Conservation (phyloP, 2,797 vertebrate genomes). For the Okamejei kenojei region DNA sequence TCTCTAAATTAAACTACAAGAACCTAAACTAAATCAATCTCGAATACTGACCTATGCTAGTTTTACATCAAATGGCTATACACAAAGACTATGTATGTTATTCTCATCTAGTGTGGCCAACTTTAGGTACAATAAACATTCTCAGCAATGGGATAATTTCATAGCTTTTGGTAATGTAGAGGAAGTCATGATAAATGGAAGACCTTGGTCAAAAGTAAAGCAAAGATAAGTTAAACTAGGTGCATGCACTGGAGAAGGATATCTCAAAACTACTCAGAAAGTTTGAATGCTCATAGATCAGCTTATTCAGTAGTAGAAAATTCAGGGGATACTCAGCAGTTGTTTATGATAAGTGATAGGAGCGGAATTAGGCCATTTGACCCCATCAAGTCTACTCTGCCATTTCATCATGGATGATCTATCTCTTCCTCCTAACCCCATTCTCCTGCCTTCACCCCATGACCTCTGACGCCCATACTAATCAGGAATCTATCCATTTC, state of each 20-base stretch:
- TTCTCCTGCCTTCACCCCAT: no score
- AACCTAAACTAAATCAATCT: conserved; percentile 41
- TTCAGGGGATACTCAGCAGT: not conserved
- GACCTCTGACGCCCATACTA: no score
- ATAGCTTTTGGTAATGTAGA: not conserved
- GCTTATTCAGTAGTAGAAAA: not conserved
- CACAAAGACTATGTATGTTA: conserved; percentile 80
- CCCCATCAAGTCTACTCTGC: no score
- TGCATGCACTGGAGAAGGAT: not conserved
- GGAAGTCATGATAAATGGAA: not conserved
- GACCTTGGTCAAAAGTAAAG: not conserved
- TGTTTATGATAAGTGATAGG: not conserved
- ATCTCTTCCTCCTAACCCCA: no score
- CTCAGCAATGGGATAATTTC: not conserved
- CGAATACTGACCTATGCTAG: conserved; percentile 71
- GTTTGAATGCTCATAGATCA: not conserved
- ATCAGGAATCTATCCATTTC: no score
- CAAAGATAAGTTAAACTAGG: not conserved
- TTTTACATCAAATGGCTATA: conserved; percentile 77
- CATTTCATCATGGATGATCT: no score
- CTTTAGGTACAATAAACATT: conserved; percentile 49
- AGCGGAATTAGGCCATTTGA: no score
- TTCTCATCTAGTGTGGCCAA: conserved; percentile 80
- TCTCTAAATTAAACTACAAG: no score
- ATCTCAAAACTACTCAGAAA: not conserved